Base-by-base conservation (phyloP, 2,888 invertebrate genomes). In the Torymus texanus region DNA sequence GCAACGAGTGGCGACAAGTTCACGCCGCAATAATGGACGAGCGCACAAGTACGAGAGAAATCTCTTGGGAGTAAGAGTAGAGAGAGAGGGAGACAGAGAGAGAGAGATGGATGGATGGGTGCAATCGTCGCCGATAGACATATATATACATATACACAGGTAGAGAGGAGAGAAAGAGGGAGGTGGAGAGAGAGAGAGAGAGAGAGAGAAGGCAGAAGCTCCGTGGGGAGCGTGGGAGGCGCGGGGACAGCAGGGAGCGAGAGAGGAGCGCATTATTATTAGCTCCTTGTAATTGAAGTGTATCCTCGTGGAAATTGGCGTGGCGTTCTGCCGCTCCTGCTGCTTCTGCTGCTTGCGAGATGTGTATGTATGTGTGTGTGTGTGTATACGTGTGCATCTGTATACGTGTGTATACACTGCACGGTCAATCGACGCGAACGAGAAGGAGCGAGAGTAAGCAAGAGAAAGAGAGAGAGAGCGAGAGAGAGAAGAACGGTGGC, bases 401-500 rank as follows among this genome's bases (percentile, higher is more conserved):
- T 11, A n/a, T 14, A 12, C 16, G 5, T 18, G 16, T 24, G 41
- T 10, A 18, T 41, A 24, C 63, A 55, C 12, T 10, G 75, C 66
- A 41, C 58, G 67, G 61, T 61, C 50, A 56, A 65, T 77, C 77
- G 41, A 29, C 70, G 51, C 59, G 65, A 67, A 56, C 24, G 61
- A 61, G 55, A 41, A 21, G 13, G 29, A 62, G 16, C 29, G 24
- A 51, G 2, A 24, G 68, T 18, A 21, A 24, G 53, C 21, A 18
- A 53, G 70, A 51, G 58, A 70, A 66, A 29, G 24, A 56, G 66
- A 72, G 56, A 70, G 59, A 55, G 70, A 70, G 59, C 41, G 70
- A 78, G 14, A 53, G 59, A 65, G 29, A 63, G 24, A 58, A 21
- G 77, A 75, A 76, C 81, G 80, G 80, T 79, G 80, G 81, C 79